Evolutionary conservation across 2,797 vertebrate genomes (phyloP).

Genomic region (Lemur catta): DNA sequence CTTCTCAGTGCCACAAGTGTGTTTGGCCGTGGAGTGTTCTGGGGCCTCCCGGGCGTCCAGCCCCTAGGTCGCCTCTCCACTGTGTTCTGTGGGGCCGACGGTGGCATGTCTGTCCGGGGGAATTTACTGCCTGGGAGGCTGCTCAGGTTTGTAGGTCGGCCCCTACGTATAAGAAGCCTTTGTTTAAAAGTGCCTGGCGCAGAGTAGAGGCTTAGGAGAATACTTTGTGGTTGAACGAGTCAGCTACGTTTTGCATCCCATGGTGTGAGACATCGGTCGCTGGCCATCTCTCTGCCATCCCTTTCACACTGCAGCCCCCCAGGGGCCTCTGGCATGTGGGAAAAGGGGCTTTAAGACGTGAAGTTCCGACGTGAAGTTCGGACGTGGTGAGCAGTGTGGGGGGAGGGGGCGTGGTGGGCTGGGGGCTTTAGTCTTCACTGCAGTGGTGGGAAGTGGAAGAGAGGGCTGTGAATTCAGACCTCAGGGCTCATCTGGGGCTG

Average conservation of each 20-base stretch:
- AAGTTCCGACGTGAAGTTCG: not conserved
- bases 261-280: not conserved
- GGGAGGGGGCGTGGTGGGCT: not conserved
- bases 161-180: too few relatives aligned
- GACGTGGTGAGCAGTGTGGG: not conserved
- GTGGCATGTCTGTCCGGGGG: not conserved
- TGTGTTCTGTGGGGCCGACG: too few relatives aligned
- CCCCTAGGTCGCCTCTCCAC: fast-evolving
- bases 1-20: too few relatives aligned
- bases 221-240: not conserved
- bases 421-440: not conserved
- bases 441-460: not conserved
- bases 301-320: too few relatives aligned
- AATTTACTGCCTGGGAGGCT: not conserved
- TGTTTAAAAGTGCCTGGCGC: not conserved
- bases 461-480: not conserved
- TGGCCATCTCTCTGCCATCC: not conserved
- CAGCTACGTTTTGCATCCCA: fast-evolving
- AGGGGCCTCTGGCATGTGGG: not conserved
- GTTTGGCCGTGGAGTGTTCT: not conserved
- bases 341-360: not conserved
- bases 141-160: not conserved
- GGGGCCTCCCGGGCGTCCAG: too few relatives aligned
- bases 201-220: not conserved
- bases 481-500: not conserved